Conservation (phyloP, 1,140 invertebrate genomes). For the Drosophila sucinea region DNA sequence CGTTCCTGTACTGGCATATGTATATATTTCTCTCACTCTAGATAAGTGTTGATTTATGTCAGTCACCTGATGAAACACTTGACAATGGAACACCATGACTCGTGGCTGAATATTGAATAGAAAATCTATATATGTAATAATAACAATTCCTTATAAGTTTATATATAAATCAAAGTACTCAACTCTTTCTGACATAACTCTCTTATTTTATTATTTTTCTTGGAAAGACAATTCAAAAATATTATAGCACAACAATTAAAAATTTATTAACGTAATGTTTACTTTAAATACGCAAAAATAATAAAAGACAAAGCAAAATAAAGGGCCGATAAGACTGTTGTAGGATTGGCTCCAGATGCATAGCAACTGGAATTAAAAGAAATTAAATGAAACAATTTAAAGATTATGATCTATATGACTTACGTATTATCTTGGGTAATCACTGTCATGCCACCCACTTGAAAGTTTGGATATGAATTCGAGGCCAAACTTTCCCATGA, state of each 20-base stretch:
- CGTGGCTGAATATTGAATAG: not conserved
- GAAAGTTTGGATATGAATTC: constrained; percentile 42
- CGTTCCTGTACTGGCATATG: not conserved
- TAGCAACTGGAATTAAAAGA: not conserved
- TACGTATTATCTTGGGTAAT: constrained; percentile 61
- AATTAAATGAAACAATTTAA: not conserved
- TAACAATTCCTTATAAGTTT: not conserved
- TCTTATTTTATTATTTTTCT: no score
- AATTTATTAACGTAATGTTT: constrained; percentile 14
- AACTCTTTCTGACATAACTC: no score
- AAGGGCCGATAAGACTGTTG: constrained; percentile 35
- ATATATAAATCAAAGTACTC: not conserved
- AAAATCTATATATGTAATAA: not conserved
- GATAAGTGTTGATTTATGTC: not conserved
- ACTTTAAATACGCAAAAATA: constrained; percentile 26
- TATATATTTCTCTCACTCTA: not conserved
- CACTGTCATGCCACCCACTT: constrained; percentile 50
- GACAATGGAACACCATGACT: not conserved
- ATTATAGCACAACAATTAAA: no score
- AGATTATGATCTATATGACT: constrained; percentile 19
- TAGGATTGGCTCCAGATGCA: constrained; percentile 41
- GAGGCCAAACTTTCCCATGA: constrained; percentile 32
- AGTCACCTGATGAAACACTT: constrained; percentile 4
- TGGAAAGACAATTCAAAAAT: no score
- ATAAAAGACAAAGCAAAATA: constrained; percentile 41